A percentile compares a stretch with the other conserved stretches of the same genome.
Conservation (phyloP, 2,888 invertebrate genomes). For the Sarcophaga variegata region DNA sequence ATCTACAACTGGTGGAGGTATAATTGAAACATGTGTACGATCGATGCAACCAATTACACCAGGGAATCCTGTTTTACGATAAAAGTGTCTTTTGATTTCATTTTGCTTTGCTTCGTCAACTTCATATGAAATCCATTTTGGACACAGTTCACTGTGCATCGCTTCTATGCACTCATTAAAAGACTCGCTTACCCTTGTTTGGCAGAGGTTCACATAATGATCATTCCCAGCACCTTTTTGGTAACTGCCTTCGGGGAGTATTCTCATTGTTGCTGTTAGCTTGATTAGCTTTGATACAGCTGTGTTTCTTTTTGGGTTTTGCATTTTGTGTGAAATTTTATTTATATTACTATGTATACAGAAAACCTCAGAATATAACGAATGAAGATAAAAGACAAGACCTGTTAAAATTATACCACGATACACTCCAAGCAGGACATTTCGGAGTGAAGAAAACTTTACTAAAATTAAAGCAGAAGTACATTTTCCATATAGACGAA, state of each 20-base stretch:
- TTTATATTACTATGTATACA: no score
- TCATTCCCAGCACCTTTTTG: slow-evolving; percentile 6
- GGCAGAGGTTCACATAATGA: neutral
- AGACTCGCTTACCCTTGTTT: neutral
- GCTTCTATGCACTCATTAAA: slow-evolving; percentile 31
- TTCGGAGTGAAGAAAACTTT: no score
- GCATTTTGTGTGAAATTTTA: no score
- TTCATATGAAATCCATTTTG: slow-evolving; percentile 23
- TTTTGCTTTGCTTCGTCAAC: slow-evolving; percentile 10
- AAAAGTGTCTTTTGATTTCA: neutral
- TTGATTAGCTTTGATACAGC: neutral
- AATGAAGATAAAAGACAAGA: no score
- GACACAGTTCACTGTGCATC: slow-evolving; percentile 26
- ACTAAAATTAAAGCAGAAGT: no score
- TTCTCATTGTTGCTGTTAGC: slow-evolving; percentile 3
- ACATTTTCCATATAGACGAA: no score
- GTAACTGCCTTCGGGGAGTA: neutral
- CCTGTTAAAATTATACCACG: no score
- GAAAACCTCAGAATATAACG: no score
- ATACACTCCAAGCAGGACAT: no score
- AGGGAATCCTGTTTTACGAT: no score
- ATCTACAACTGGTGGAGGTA: neutral
- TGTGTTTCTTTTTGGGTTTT: no score
- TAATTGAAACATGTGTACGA: slow-evolving; percentile 13
- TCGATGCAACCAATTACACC: neutral